A percentile compares a stretch with the other conserved stretches of the same genome.
phyloP scores from a whole-genome alignment of 2,888 invertebrate species.

The Tetrapedia diversipes region DNA sequence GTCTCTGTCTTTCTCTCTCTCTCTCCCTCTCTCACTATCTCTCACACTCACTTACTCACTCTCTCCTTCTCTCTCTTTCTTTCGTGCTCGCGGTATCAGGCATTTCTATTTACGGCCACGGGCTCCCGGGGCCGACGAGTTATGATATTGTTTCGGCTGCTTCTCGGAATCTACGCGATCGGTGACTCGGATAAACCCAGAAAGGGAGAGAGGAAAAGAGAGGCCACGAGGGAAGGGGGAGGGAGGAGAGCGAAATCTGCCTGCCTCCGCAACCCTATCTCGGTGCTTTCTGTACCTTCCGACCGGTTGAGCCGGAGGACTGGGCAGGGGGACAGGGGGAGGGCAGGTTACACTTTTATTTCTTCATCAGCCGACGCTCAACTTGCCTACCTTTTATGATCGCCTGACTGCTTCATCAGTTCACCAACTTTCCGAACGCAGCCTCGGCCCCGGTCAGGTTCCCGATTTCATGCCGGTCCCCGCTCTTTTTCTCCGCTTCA shows the following conservation, averaged over 20 bases:
- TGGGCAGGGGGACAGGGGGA: slow-evolving; percentile 27
- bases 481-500: not conserved
- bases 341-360: slow-evolving; percentile 74
- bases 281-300: slow-evolving; percentile 55
- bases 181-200: slow-evolving; percentile 81
- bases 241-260: slow-evolving; percentile 49
- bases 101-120: slow-evolving; percentile 80
- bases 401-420: slow-evolving; percentile 78
- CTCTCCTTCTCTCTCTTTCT: slow-evolving; percentile 13
- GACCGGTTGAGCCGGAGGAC: slow-evolving; percentile 53
- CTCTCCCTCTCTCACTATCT: slow-evolving; percentile 10
- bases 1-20: too few relatives aligned
- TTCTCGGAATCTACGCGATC: slow-evolving; percentile 83
- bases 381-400: slow-evolving; percentile 74
- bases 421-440: slow-evolving; percentile 65
- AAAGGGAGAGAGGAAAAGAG: slow-evolving; percentile 59
- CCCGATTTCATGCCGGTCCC: slow-evolving; percentile 35
- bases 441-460: slow-evolving; percentile 20
- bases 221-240: slow-evolving; percentile 18
- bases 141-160: slow-evolving; percentile 82
- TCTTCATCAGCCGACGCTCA: slow-evolving; percentile 75
- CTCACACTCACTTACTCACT: slow-evolving; percentile 54
- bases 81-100: slow-evolving; percentile 70
- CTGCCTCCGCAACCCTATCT: slow-evolving; percentile 59
- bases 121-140: slow-evolving; percentile 79